A percentile compares a stretch with the other conserved stretches of the same genome.
phyloP scores from a whole-genome alignment of 2,113 vertebrate species.

The Meleagris gallopavo region DNA sequence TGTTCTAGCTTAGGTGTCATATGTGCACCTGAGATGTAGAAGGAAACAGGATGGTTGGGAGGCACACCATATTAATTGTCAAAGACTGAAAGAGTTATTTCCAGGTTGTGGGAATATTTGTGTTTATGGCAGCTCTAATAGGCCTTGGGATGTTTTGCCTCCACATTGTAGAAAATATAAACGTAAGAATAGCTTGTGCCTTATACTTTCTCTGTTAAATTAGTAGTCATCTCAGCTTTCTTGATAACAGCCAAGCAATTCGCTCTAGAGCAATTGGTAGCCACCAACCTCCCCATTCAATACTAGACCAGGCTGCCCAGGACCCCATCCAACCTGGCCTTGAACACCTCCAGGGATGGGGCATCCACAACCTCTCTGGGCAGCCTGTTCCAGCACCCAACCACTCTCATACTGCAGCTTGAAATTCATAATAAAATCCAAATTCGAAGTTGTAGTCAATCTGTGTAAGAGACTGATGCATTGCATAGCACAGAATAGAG shows the following conservation, averaged over 20 bases:
- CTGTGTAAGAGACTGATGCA: background rate
- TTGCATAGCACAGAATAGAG: background rate
- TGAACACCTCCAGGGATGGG: too few relatives aligned
- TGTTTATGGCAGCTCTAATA: background rate
- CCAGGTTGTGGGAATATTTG: background rate
- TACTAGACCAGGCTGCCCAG: too few relatives aligned
- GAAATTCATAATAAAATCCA: background rate
- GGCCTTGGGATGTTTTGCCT: background rate
- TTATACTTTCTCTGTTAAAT: background rate
- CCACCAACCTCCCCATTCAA: too few relatives aligned
- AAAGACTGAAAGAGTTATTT: background rate
- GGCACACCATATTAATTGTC: background rate
- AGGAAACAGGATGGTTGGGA: background rate
- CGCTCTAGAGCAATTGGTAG: background rate
- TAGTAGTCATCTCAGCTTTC: background rate
- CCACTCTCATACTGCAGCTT: background rate
- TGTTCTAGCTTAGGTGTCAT: background rate
- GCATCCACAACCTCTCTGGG: too few relatives aligned
- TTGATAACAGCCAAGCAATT: background rate
- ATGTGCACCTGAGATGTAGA: background rate
- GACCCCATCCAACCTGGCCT: too few relatives aligned
- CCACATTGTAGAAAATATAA: background rate
- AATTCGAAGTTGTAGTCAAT: background rate
- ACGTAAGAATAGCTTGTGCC: background rate
- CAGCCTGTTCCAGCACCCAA: too few relatives aligned